Conservation (phyloP, 1,140 invertebrate genomes). For the Lepidostoma basale region DNA sequence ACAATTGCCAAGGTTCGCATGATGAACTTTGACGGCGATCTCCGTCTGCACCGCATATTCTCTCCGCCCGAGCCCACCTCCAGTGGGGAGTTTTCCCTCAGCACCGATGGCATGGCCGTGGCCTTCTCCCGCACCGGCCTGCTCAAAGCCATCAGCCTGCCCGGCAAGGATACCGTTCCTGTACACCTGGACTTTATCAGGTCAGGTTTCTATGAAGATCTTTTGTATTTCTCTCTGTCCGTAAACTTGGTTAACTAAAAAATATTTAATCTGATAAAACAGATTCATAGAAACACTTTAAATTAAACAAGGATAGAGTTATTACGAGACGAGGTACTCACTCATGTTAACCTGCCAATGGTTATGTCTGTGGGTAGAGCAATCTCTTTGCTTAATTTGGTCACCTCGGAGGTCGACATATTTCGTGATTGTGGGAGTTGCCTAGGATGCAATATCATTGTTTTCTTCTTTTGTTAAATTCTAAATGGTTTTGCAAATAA, state of each 20-base stretch:
- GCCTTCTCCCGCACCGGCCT: conserved; percentile 36
- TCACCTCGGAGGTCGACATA: no score
- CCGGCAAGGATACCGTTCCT: conserved; percentile 31
- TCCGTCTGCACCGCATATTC: conserved; percentile 16
- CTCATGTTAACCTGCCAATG: no score
- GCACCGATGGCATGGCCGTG: not conserved
- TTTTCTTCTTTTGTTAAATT: no score
- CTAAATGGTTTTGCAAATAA: no score
- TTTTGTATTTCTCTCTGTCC: not conserved
- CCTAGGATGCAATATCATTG: no score
- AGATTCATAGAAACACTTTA: no score
- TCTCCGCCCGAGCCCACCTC: not conserved
- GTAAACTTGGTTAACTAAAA: not conserved
- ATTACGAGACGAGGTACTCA: no score
- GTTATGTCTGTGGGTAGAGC: no score
- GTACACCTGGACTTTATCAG: conserved; percentile 43
- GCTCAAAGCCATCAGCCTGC: conserved; percentile 37
- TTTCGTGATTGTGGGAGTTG: no score
- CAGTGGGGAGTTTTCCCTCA: conserved; percentile 32
- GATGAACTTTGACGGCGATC: conserved; percentile 36
- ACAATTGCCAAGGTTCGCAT: conserved; percentile 30
- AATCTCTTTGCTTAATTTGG: no score
- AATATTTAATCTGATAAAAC: not conserved
- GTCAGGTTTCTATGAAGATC: conserved; percentile 24
- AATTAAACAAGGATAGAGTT: no score